Evolutionary conservation across 1,140 invertebrate species (phyloP).

Genomic region (Oscheius sp.): DNA sequence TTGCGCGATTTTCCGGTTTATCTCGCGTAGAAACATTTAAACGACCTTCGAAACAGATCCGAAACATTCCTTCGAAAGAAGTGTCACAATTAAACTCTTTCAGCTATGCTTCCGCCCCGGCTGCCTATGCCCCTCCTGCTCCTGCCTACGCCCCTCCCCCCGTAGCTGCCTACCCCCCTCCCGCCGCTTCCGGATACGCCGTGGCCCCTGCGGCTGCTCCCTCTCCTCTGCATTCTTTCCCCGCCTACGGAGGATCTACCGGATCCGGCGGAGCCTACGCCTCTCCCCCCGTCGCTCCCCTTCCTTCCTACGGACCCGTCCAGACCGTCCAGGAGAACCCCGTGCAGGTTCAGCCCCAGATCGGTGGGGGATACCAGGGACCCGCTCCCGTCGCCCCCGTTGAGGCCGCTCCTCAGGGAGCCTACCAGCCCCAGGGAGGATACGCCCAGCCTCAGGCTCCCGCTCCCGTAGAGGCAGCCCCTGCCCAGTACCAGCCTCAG

Average conservation of each 20-base stretch:
- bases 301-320: conserved; percentile 2
- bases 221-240: neutral
- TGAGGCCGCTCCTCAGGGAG: neutral
- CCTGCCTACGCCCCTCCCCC: conserved; percentile 19
- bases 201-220: neutral
- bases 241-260: conserved; percentile 2
- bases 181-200: neutral
- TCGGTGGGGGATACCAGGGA: neutral
- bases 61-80: too few relatives aligned
- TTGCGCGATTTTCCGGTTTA: too few relatives aligned
- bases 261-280: conserved; percentile 21
- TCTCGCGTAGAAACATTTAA: neutral
- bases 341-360: conserved; percentile 16
- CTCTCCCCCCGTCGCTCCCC: conserved; percentile 3
- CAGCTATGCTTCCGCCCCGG: conserved; percentile 14
- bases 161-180: neutral
- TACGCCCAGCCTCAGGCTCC: neutral
- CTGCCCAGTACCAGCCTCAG: neutral
- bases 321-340: conserved; percentile 21
- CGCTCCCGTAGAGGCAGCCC: neutral
- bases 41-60: neutral
- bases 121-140: conserved; percentile 7
- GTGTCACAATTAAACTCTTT: neutral
- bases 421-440: neutral
- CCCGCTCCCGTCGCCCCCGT: neutral